phyloP scores from a whole-genome alignment of 2,888 invertebrate genomes.

The Penaeus monodon region DNA sequence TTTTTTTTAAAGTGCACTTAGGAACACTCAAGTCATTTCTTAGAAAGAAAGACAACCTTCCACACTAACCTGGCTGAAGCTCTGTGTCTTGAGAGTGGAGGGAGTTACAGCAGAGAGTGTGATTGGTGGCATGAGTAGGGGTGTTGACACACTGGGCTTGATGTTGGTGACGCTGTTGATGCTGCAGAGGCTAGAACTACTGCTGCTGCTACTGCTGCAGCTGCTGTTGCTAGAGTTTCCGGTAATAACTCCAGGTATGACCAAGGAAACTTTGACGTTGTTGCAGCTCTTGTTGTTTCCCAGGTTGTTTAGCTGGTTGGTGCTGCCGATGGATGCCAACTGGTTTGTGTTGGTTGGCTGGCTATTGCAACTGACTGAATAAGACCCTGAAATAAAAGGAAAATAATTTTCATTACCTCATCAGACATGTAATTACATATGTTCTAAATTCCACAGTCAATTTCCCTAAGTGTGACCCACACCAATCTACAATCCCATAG shows the following conservation, averaged over 20 bases:
- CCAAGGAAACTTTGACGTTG: constrained; percentile 37
- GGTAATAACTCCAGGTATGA: constrained; percentile 37
- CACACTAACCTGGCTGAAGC: constrained; percentile 41
- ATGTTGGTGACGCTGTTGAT: constrained; percentile 15
- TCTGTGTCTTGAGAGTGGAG: constrained; percentile 61
- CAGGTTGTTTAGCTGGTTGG: constrained; percentile 18
- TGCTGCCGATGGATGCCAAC: constrained; percentile 7
- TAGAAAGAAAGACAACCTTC: not conserved
- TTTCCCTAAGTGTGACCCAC: not conserved
- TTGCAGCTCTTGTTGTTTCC: constrained; percentile 17
- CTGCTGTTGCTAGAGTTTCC: not conserved
- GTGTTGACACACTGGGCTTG: constrained; percentile 37
- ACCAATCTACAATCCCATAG: not conserved
- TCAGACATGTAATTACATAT: not conserved
- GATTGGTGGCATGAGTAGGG: constrained; percentile 40
- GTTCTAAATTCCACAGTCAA: not conserved
- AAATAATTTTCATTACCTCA: not conserved
- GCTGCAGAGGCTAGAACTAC: constrained; percentile 24
- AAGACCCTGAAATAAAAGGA: constrained; percentile 35
- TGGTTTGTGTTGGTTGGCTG: constrained; percentile 16
- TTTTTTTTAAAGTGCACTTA: too few relatives aligned
- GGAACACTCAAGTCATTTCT: too few relatives aligned
- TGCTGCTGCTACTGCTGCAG: constrained; percentile 33
- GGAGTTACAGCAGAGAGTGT: constrained; percentile 63
- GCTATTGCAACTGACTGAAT: constrained; percentile 30